Evolutionary conservation across 2,888 invertebrate genomes (phyloP), one percentile per base, ranked within the genome.

Genomic region (Aphidoletes aphidimyza): DNA sequence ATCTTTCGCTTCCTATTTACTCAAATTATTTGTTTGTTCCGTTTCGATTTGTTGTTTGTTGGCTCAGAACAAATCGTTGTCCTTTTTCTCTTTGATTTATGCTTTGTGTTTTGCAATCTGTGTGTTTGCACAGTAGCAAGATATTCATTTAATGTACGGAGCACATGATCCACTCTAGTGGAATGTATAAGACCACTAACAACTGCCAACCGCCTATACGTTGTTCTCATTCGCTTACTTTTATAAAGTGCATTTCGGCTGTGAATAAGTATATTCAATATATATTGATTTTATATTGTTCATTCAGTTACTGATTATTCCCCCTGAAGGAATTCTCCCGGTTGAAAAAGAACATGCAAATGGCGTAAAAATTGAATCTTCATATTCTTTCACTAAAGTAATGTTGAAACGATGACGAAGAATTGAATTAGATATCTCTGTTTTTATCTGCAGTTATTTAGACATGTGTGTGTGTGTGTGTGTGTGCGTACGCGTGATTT

Each of bases 21-120:
- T 54, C 54, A 54, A n/a, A 54, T 54, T 54, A 54, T 54, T 54
- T 54, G 54, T 54, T 54, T 54, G 22, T 54, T 54, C 54, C 22
- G 2, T 39, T 11, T 54, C 54, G 54, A 54, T 47, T 47, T 47
- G 17, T 5, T 47, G 47, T 47, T 17, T 47, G 9, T 47, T 8
- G 9, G 47, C 17, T 47, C 9, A 17, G 17, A n/a, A n/a, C n/a
- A n/a, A n/a, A n/a, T 47, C 17, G 8, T 19, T 47, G 2, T 47
- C 17, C 19, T 19, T 47, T 19, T 47, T 19, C 19, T 19, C 19
- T 19, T 5, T 19, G 2, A 47, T 47, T 47, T 19, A 47, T 5
- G 8, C 2, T 47, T 47, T 47, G 2, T 11, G 2, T 17, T 47
- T 47, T 19, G 22, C 22, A 22, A 22, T 54, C 2, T 54, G 54